phyloP scores from a whole-genome alignment of 2,888 invertebrate genomes.

The Drosophila tripunctata region DNA sequence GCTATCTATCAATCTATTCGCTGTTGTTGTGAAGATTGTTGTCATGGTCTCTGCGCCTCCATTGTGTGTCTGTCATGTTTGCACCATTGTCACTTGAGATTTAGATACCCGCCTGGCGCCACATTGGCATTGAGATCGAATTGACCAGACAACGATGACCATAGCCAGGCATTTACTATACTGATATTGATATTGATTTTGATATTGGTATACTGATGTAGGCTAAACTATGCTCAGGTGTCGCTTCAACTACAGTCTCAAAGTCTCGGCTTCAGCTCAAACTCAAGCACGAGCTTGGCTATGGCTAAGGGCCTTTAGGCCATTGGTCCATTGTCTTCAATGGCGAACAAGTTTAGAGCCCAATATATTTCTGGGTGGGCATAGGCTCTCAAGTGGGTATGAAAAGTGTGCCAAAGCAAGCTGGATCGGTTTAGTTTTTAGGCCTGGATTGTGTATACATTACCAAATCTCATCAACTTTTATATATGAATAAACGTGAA shows the following conservation, averaged over 20 bases:
- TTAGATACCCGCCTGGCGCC: constrained; percentile 64
- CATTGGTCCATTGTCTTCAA: constrained; percentile 47
- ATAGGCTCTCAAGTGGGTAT: constrained; percentile 50
- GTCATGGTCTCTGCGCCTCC: constrained; percentile 58
- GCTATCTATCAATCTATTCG: not conserved
- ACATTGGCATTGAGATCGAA: constrained; percentile 66
- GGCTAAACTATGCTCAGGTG: constrained; percentile 70
- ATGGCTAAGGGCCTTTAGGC: constrained; percentile 48
- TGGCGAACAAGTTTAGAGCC: constrained; percentile 58
- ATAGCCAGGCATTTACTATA: too few species aligned
- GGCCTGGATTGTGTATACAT: constrained; percentile 49
- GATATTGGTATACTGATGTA: constrained; percentile 40
- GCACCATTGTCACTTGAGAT: constrained; percentile 67
- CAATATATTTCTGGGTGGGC: constrained; percentile 62
- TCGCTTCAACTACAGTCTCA: constrained; percentile 26
- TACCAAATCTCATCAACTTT: not conserved
- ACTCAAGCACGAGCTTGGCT: constrained; percentile 49
- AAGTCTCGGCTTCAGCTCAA: constrained; percentile 11
- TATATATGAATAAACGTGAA: too few species aligned
- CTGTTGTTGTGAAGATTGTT: constrained; percentile 45
- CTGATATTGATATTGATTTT: constrained; percentile 18
- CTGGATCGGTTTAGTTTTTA: constrained; percentile 17
- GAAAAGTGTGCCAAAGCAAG: constrained; percentile 70
- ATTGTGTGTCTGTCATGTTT: constrained; percentile 51
- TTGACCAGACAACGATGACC: constrained; percentile 21